These are phyloP conservation scores for Coptodon rendalli DNA, from an alignment of 2,113 vertebrate genomes.

Conservation along the genomic window DNA sequence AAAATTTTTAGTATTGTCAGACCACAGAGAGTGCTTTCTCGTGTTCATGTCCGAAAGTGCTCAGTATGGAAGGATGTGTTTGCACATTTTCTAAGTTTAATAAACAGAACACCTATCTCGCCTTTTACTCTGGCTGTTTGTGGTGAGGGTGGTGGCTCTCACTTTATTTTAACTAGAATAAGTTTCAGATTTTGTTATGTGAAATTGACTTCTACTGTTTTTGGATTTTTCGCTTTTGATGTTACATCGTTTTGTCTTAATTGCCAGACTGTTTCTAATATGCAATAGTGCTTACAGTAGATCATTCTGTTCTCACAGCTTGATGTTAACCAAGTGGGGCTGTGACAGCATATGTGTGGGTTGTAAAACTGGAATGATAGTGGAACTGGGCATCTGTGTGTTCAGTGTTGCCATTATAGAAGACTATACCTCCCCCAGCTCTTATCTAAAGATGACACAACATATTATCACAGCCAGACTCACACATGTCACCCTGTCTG, in stretches of 20 bases:
- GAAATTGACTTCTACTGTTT: neutral
- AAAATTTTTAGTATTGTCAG: neutral
- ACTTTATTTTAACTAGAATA: neutral
- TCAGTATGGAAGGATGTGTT: neutral
- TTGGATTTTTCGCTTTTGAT: neutral
- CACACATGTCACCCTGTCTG: constrained; percentile 13
- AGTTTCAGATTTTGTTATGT: neutral
- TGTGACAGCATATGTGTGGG: constrained; percentile 63
- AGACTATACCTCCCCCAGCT: constrained; percentile 28
- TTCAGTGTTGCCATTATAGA: constrained; percentile 38
- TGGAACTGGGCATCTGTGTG: constrained; percentile 54
- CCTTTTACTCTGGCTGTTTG: neutral
- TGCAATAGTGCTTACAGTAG: constrained; percentile 34
- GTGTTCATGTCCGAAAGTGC: neutral
- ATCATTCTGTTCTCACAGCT: constrained; percentile 53
- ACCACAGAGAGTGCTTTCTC: constrained; percentile 13
- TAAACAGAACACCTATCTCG: neutral
- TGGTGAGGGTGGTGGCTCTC: neutral
- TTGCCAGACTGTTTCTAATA: constrained; percentile 34
- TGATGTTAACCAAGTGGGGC: constrained; percentile 39
- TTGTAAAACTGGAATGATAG: constrained; percentile 55
- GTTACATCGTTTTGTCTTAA: constrained; percentile 18
- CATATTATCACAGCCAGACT: constrained; percentile 12
- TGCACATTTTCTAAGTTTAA: neutral
- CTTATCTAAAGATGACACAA: constrained; percentile 56